Evolutionary conservation across 2,888 invertebrate genomes (phyloP).

Genomic region (Hololepta plana): DNA sequence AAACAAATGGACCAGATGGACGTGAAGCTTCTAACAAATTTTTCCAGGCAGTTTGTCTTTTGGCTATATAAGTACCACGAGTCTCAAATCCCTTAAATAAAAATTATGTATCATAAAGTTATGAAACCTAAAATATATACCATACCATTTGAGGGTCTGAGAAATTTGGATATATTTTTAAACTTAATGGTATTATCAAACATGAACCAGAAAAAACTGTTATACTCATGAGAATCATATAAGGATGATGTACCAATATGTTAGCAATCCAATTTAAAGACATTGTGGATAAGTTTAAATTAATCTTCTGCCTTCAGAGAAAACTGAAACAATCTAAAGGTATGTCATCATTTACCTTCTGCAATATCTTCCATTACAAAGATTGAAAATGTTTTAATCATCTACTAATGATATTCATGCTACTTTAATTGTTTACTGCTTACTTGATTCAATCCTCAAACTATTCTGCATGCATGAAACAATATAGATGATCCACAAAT

Average conservation of each 20-base stretch:
- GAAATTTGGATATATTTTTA: conserved; percentile 57
- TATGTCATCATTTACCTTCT: no score
- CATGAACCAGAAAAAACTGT: conserved; percentile 44
- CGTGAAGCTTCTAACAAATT: conserved; percentile 62
- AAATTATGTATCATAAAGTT: conserved; percentile 10
- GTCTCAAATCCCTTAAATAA: conserved; percentile 68
- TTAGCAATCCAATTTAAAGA: conserved; percentile 41
- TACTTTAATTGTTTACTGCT: no score
- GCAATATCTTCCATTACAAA: no score
- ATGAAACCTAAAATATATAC: conserved; percentile 12
- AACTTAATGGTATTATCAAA: conserved; percentile 43
- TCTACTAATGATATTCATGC: no score
- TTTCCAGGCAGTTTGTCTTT: conserved; percentile 67
- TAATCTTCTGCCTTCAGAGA: no score
- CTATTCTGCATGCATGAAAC: no score
- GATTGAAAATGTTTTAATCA: no score
- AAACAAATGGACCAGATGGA: conserved; percentile 47
- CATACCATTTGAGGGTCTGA: conserved; percentile 66
- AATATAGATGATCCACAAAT: no score
- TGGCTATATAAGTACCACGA: conserved; percentile 68
- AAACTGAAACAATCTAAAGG: no score
- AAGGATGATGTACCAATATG: conserved; percentile 48
- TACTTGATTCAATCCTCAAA: no score
- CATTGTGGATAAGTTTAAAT: no score
- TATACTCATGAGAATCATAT: conserved; percentile 40